Percentiles rank a stretch among this genome's conserved stretches.
These are phyloP conservation scores for Oryzias celebensis DNA, from an alignment of 2,113 vertebrate species.

Conservation along the genomic window DNA sequence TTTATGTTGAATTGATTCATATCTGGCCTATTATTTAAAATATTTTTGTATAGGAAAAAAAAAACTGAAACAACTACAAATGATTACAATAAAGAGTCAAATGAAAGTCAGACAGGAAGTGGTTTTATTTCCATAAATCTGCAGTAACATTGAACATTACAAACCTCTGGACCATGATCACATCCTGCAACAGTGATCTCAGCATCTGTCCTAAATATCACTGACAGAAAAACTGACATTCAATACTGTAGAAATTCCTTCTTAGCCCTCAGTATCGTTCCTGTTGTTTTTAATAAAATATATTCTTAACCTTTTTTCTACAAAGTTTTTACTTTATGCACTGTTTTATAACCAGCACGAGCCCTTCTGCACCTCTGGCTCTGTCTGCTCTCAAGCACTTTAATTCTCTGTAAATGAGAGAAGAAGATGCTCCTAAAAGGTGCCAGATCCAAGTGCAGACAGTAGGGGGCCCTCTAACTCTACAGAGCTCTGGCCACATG, in stretches of 20 bases:
- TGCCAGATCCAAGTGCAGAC: constrained; percentile 31
- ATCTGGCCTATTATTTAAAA: neutral
- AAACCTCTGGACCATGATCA: constrained; percentile 39
- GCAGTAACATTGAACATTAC: constrained; percentile 37
- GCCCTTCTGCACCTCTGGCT: constrained; percentile 53
- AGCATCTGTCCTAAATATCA: constrained; percentile 24
- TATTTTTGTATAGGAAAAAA: neutral
- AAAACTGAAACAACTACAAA: neutral
- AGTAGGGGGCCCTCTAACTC: constrained; percentile 59
- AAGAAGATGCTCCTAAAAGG: neutral
- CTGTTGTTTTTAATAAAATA: constrained; percentile 68
- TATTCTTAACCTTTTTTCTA: constrained; percentile 54
- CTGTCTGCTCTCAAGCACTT: neutral
- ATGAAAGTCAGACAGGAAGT: constrained; percentile 68
- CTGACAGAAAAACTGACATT: constrained; percentile 54
- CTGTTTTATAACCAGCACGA: constrained; percentile 50
- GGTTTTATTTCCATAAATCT: constrained; percentile 64
- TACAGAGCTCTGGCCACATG: constrained; percentile 36
- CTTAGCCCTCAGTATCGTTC: constrained; percentile 29
- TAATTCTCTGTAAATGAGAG: constrained; percentile 14
- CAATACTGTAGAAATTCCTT: constrained; percentile 56
- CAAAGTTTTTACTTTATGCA: constrained; percentile 47
- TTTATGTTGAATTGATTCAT: constrained; percentile 1
- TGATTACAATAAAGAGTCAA: constrained; percentile 25
- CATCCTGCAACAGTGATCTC: constrained; percentile 5